Evolutionary conservation across 35 echinoderm and acorn worm species (phyloP).

Genomic region (Stichopus chloronotus): DNA sequence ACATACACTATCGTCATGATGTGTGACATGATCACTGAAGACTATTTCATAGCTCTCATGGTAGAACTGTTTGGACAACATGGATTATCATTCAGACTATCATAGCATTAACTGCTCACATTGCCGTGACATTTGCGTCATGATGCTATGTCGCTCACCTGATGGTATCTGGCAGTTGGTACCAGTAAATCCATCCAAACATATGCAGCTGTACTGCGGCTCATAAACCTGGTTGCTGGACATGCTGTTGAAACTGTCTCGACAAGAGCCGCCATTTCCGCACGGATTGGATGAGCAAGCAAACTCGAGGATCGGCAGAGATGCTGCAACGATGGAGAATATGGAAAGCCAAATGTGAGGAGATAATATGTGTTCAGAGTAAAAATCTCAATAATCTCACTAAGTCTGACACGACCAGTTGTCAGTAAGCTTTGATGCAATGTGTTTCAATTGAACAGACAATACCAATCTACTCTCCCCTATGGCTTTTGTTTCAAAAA

Average conservation of each 20-base stretch:
- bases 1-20: too few relatives aligned
- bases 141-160: background rate
- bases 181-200: conserved; percentile 24
- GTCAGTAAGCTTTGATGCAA: too few relatives aligned
- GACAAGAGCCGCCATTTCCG: conserved; percentile 24
- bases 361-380: background rate
- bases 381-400: background rate
- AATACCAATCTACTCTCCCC: too few relatives aligned
- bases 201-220: conserved; percentile 39
- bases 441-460: too few relatives aligned
- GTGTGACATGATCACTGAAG: too few relatives aligned
- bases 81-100: too few relatives aligned
- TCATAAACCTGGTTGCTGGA: conserved; percentile 11
- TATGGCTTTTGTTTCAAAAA: too few relatives aligned
- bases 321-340: background rate
- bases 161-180: conserved; percentile 22
- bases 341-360: background rate
- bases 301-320: conserved; percentile 15
- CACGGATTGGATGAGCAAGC: conserved; percentile 16
- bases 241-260: conserved; percentile 10
- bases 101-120: too few relatives aligned
- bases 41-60: too few relatives aligned
- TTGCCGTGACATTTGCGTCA: too few relatives aligned
- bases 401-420: too few relatives aligned
- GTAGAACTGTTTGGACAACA: too few relatives aligned